Evolutionary conservation across 1,140 invertebrate species (phyloP).

Genomic region (Brachionus rubens): DNA sequence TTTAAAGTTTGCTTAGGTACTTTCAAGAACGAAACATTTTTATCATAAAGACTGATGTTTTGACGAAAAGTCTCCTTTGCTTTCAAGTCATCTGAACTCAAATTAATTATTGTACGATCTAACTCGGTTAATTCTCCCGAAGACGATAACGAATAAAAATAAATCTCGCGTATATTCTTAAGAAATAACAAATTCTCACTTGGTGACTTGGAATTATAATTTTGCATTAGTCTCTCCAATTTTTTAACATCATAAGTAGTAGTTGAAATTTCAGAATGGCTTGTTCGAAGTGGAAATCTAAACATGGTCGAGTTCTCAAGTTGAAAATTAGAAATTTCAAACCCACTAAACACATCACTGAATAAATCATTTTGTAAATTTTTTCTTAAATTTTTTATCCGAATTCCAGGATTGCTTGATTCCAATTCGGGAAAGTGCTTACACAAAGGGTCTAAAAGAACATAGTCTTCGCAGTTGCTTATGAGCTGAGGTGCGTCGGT

Average conservation of each 20-base stretch:
- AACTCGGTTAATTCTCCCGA: not conserved
- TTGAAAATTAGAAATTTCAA: not conserved
- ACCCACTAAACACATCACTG: not conserved
- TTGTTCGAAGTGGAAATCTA: constrained; percentile 24
- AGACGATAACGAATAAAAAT: not conserved
- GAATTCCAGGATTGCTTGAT: constrained; percentile 50
- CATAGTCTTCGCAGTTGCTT: constrained; percentile 48
- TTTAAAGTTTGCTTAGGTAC: no score
- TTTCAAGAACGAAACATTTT: no score
- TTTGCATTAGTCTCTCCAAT: not conserved
- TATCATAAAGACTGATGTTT: no score
- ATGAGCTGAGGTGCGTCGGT: constrained; percentile 56
- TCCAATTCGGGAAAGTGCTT: constrained; percentile 51
- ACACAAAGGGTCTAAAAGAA: constrained; percentile 54
- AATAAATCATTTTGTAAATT: not conserved
- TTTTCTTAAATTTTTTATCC: constrained; percentile 46
- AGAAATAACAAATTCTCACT: constrained; percentile 4
- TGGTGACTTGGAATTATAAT: not conserved
- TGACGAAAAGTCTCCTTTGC: no score
- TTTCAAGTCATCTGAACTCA: no score
- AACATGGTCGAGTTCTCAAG: constrained; percentile 35
- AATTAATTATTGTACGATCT: not conserved
- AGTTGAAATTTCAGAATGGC: not conserved
- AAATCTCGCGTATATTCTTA: not conserved
- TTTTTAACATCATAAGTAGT: not conserved